Evolutionary conservation across 2,888 invertebrate genomes (phyloP).

Genomic region (Strigamia crassipes): DNA sequence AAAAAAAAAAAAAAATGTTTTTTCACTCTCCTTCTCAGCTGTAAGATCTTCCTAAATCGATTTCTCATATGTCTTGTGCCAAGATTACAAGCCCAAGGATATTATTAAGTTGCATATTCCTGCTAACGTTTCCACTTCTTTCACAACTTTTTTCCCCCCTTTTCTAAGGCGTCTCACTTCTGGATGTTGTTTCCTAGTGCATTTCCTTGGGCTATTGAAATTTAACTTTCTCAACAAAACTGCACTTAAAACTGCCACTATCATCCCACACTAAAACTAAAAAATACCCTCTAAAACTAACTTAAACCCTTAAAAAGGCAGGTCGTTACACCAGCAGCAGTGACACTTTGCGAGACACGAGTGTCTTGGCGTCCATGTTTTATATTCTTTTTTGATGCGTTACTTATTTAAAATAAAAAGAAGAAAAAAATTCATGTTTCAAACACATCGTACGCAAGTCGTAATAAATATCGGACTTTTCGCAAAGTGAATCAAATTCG

Average conservation of each 20-base stretch:
- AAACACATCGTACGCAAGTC: neutral
- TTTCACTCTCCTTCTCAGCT: constrained; percentile 7
- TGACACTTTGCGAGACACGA: no score
- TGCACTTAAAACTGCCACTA: no score
- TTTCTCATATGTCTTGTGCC: constrained; percentile 30
- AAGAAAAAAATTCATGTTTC: no score
- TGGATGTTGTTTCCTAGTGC: neutral
- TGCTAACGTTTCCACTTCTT: constrained; percentile 13
- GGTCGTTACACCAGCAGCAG: no score
- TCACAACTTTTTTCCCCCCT: neutral
- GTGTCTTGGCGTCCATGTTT: no score
- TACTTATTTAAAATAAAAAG: no score
- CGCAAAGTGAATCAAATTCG: neutral
- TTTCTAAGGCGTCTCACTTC: neutral
- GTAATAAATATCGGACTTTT: no score
- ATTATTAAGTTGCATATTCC: constrained; percentile 30
- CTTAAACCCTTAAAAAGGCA: no score
- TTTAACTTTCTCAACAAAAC: neutral
- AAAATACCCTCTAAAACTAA: neutral
- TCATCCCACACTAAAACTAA: neutral
- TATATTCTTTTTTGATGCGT: no score
- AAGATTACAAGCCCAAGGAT: constrained; percentile 30
- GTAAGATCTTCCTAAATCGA: constrained; percentile 26
- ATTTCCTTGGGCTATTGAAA: neutral
- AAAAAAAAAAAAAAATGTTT: constrained; percentile 1